Evolutionary conservation across 2,888 invertebrate genomes (phyloP).

Genomic region (Caprella mutica): DNA sequence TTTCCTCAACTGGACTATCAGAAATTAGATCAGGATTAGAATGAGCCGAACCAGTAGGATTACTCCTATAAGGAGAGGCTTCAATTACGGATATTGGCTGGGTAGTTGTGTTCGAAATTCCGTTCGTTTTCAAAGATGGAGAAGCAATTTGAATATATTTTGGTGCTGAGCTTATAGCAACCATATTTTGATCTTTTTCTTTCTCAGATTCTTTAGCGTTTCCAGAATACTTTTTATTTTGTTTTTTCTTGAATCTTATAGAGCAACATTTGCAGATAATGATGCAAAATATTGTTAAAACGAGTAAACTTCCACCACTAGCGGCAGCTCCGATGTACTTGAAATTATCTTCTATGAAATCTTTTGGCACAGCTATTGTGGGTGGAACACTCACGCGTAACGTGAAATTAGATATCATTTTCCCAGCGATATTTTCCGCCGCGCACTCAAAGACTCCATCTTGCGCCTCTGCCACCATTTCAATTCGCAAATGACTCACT

Average conservation of each 20-base stretch:
- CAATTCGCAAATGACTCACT: constrained; percentile 11
- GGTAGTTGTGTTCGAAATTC: constrained; percentile 19
- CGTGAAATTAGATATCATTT: constrained; percentile 16
- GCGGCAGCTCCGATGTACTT: constrained; percentile 11
- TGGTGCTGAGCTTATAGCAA: constrained; percentile 25
- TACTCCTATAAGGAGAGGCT: constrained; percentile 25
- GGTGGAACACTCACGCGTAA: constrained; percentile 13
- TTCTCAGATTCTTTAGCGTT: constrained; percentile 14
- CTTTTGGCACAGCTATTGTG: constrained; percentile 9
- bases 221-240: constrained; percentile 17
- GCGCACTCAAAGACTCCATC: constrained; percentile 15
- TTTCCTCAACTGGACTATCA: constrained; percentile 26
- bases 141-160: constrained; percentile 33
- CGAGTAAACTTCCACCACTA: constrained; percentile 1
- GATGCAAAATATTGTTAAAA: constrained; percentile 21
- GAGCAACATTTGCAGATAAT: constrained; percentile 25
- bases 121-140: constrained; percentile 30
- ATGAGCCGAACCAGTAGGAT: constrained; percentile 20
- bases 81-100: constrained; percentile 32
- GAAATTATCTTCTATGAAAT: constrained; percentile 4
- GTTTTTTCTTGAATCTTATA: constrained; percentile 11
- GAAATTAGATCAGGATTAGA: constrained; percentile 30
- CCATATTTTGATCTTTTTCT: neutral
- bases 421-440: constrained; percentile 13
- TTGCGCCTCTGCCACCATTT: constrained; percentile 13